Evolutionary conservation across 2,888 invertebrate species (phyloP), one percentile per base, ranked within the genome.

Genomic region (Leptura quadrifasciata): DNA sequence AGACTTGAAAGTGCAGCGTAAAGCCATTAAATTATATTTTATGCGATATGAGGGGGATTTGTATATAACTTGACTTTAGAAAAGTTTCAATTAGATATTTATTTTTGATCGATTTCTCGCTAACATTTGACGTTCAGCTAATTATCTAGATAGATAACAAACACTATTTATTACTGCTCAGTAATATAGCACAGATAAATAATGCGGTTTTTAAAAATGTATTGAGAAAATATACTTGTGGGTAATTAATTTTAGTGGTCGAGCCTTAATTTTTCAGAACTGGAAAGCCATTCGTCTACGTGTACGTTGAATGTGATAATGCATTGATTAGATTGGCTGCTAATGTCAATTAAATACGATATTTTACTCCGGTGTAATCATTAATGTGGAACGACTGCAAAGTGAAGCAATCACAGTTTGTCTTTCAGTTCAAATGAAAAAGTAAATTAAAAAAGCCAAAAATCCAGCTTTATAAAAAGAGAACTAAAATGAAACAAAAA

Each of bases 71-170:
- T 15, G 15, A n/a, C 47, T 5, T 47, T 47, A n/a, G 15, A 6
- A 47, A n/a, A 47, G 12, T n/a, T 47, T 47, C 15, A 47, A 17
- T 31, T 17, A 63, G 24, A 15, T 18, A 52, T n/a, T 64, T 47
- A 12, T 63, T 63, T 20, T 64, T 21, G 47, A 65, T 65, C 52
- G 52, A 65, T 65, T 21, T n/a, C 35, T 64, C 24, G 20, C 47
- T 24, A 54, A 52, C 3, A 52, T 24, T 65, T 21, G 8, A 21
- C 12, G 52, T 15, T 65, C 24, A 65, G 65, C 12, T 54, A 65
- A 54, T n/a, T 17, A 20, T 15, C 5, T 18, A 63, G 18, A 20
- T 39, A 61, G 35, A 60, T 39, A 12, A 35, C 8, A 35, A n/a
- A n/a, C n/a, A 39, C 15, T 12, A 12, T 12, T 3, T 39, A 39